These are phyloP conservation scores for Rhinogobio ventralis DNA, from an alignment of 2,797 vertebrate species.

Conservation along the genomic window DNA sequence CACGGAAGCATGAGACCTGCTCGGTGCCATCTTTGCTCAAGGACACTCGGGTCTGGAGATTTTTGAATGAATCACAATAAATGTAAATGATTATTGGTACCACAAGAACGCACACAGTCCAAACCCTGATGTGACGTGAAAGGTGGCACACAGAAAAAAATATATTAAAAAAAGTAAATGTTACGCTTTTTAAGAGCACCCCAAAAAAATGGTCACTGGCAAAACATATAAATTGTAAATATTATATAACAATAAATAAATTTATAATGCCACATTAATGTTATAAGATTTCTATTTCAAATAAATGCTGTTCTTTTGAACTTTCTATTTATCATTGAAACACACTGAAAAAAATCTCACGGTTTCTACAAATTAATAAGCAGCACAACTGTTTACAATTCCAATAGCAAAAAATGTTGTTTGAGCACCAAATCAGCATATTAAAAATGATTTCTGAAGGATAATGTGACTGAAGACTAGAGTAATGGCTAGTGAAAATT, in stretches of 20 bases:
- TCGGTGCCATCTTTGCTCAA: background rate
- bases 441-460: background rate
- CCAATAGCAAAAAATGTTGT: background rate
- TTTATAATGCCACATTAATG: no score
- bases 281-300: no score
- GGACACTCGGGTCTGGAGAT: background rate
- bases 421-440: background rate
- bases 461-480: background rate
- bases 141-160: background rate
- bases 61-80: background rate
- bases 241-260: no score
- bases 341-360: background rate
- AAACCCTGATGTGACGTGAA: background rate
- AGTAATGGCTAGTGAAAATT: background rate
- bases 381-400: background rate
- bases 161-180: background rate
- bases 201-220: background rate
- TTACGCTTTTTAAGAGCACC: background rate
- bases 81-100: constrained; percentile 8
- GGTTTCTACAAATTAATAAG: background rate
- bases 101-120: background rate
- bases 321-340: background rate
- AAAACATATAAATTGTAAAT: background rate
- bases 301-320: background rate
- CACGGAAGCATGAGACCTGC: background rate